phyloP scores from a whole-genome alignment of 2,888 invertebrate species.

The Koerneria pararmatus region DNA sequence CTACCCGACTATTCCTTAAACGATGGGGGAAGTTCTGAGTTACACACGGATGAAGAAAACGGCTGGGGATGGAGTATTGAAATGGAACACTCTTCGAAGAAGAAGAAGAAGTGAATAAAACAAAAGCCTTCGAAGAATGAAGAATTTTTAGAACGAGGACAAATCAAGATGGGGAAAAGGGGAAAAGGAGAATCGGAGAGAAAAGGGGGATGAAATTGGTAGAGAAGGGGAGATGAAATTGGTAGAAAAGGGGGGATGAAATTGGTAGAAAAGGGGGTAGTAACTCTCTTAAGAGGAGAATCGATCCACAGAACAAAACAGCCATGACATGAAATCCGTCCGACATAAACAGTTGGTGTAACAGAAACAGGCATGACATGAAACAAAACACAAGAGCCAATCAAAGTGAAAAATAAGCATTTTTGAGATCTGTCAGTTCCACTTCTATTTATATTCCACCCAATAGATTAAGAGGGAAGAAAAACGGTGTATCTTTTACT shows the following conservation, averaged over 20 bases:
- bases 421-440: no score
- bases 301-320: no score
- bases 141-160: neutral
- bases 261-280: neutral
- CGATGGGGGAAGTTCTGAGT: neutral
- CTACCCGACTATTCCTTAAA: neutral
- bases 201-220: neutral
- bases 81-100: no score
- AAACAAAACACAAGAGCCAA: neutral
- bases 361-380: neutral
- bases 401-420: no score
- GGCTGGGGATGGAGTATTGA: no score
- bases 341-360: no score
- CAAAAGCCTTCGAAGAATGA: neutral
- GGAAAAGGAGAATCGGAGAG: no score
- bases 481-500: no score
- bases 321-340: no score
- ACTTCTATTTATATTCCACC: no score
- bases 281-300: neutral
- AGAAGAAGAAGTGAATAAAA: neutral
- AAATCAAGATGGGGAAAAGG: no score
- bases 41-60: neutral
- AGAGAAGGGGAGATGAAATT: conserved; percentile 3
- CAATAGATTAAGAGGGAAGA: no score
- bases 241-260: conserved; percentile 5